Evolutionary conservation across 1,140 invertebrate genomes (phyloP), one percentile per base, ranked within the genome.

Genomic region (Oedothorax gibbosus): DNA sequence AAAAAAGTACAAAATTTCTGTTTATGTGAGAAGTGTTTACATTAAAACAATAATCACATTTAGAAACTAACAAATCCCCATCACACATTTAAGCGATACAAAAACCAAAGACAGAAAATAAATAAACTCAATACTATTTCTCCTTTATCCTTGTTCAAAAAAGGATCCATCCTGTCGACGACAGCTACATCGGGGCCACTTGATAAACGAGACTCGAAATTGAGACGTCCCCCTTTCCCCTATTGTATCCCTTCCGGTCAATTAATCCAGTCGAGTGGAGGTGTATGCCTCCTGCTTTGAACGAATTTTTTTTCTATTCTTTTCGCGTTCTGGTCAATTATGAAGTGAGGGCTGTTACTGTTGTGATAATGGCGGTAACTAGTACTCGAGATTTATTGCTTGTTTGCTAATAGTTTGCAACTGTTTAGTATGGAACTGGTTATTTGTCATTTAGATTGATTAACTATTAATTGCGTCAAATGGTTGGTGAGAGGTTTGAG

Each of bases 141-240:
- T 7, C 12, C 20, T 50, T 11, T 11, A n/a, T 8, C 7, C 20
- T 53, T 53, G 6, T 71, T 53, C 50, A n/a, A 35, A 35, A 35
- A 35, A 35, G 35, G 35, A 35, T 35, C 35, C 35, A 35, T 35
- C 35, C 35, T 35, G 35, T 18, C 15, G 50, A 53, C 69, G 69
- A 53, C 69, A 71, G 54, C 49, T 18, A 7, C 50, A 71, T n/a
- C 50, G 20, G 10, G 69, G 69, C 12, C 15, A 20, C 18, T 60
- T 75, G 72, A 75, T 75, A 60, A 75, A 75, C 56, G 53, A 60
- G 21, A 60, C 21, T 35, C 53, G 72, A 75, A 75, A 75, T 75
- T 75, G 72, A 75, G 72, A 60, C 54, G 21, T 62, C 15, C 5
- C 12, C 0, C 54, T n/a, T 15, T 53, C 49, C 69, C 35, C 35